Base-by-base conservation (phyloP, 2,888 invertebrate genomes). In the Trichogramma dendrolimi region DNA sequence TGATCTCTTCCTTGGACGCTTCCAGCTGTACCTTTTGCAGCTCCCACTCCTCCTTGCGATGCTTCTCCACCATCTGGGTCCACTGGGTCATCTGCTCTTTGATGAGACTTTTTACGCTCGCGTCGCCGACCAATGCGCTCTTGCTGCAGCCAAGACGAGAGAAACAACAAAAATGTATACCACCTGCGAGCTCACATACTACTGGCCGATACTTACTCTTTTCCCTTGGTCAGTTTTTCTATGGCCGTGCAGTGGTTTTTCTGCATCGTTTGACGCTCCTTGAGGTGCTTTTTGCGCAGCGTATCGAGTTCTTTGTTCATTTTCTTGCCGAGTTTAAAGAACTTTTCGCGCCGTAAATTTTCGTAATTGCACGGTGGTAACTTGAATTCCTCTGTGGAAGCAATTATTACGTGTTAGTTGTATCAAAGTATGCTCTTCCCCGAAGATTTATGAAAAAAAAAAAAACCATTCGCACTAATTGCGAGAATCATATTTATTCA, bases 1-100 rank as follows among this genome's bases (percentile, higher is more conserved):
- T 82, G 42, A 85, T 77, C 59, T 82, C 78, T 8, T 84, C 83
- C 65, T 81, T 81, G 63, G 83, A 81, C 58, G 80, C 81, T 55
- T 80, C 75, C 52, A 85, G 80, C 67, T 87, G 87, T 47, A 75
- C 75, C 71, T 83, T 85, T 70, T 83, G 75, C 70, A 85, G 70
- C 68, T 84, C 85, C 81, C 86, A 86, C 73, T 86, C 85, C 69
- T 87, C 79, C 61, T 79, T 80, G 6, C 76, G 72, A 39, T 82
- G 84, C 40, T 80, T 75, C 61, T 81, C 79, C 65, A 84, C 78
- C 83, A 87, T 82, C 6, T 82, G 81, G 0, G 85, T 84, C 87
- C 87, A 88, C 71, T 87, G 86, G 55, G 81, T 78, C 46, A 86
- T 86, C 76, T 88, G 87, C 48, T 85, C 84, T 58, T 79, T 80